Base-by-base conservation (phyloP, 2,113 vertebrate species). In the Spea multiplicata region DNA sequence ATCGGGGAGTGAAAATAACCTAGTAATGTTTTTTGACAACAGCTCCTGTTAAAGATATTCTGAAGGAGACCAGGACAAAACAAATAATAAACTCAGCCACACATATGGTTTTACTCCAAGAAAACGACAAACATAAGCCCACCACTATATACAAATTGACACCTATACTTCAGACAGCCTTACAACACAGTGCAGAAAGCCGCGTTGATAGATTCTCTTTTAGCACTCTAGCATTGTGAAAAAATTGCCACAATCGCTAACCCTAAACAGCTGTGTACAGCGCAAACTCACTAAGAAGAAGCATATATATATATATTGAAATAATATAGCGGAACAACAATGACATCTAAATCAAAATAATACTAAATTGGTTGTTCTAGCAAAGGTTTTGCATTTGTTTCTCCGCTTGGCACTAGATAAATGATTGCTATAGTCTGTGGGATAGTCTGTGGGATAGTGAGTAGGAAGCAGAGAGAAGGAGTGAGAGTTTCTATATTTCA, bases 361-460 rank as follows among this genome's bases (percentile, higher is more conserved):
- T 30, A 67, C 44, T 57, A 46, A 47, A 13, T 50, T 46, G 13
- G 49, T 53, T 68, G 48, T 68, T 73, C 14, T 6, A 57, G 64
- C 50, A 80, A 73, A 50, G 17, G 44, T 50, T 73, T 48, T 80
- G 52, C 71, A 73, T 67, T 66, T 53, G 16, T 30, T 55, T 55
- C 50, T 5, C 70, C 50, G 45, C 74, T 52, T 80, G 78, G 71
- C 71, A 80, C 12, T 17, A 74, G n/a, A 73, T 74, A 80, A 80
- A 73, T 73, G 78, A 74, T 74, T 46, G n/a, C 62, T 30, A 12
- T 59, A 74, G 48, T 67, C 71, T 80, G 52, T 59, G 78, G 78
- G 64, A 12, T 59, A 74, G 48, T 67, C 71, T 80, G 52, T 59
- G 78, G 78, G 64, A 68, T 61, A 73, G 62, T 6, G 52, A 73